These are phyloP conservation scores for Noctua janthina DNA, from an alignment of 2,888 invertebrate genomes.

Conservation along the genomic window DNA sequence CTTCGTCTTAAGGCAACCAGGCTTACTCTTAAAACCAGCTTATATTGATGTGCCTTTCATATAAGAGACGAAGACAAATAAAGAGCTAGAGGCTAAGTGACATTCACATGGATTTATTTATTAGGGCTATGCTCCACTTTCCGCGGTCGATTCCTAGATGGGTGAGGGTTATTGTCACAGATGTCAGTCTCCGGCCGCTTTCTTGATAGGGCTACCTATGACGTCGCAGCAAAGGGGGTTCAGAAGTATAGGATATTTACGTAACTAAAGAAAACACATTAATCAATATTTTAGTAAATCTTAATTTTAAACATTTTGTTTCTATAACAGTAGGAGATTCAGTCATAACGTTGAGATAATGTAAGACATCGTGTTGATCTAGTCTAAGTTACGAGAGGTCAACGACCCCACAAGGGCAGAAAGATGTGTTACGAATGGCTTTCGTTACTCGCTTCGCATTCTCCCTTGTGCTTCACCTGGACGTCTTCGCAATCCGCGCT, in stretches of 20 bases:
- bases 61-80: neutral
- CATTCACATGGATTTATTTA: neutral
- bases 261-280: no score
- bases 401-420: neutral
- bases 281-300: no score
- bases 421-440: accelerated
- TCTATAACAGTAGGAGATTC: no score
- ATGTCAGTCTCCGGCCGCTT: neutral
- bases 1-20: neutral
- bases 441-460: neutral
- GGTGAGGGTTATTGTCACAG: neutral
- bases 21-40: neutral
- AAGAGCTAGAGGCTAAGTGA: neutral
- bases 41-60: neutral
- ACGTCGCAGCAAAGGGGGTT: neutral
- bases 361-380: no score
- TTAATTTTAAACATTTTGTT: no score
- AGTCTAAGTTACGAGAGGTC: accelerated
- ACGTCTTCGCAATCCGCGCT: neutral
- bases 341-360: no score
- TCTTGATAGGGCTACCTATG: neutral
- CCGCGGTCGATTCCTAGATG: neutral
- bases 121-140: neutral
- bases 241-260: no score
- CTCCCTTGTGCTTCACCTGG: neutral